phyloP scores from a whole-genome alignment of 2,888 invertebrate genomes.

The Eupsilia transversa region DNA sequence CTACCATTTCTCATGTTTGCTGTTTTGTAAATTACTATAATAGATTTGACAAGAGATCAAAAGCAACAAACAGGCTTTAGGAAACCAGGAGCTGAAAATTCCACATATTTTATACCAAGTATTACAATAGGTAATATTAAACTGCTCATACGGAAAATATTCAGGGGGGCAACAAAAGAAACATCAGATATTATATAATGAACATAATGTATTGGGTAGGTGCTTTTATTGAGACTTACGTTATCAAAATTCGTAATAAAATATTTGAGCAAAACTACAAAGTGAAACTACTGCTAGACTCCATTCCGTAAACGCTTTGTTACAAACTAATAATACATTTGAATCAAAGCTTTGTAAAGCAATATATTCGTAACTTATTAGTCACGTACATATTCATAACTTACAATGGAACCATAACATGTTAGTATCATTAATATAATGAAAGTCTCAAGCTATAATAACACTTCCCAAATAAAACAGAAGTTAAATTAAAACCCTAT shows the following conservation, averaged over 20 bases:
- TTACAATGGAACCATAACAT: background rate
- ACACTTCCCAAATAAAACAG: slow-evolving; percentile 1
- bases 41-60: background rate
- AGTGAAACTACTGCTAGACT: background rate
- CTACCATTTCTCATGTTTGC: background rate
- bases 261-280: slow-evolving; percentile 1
- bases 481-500: slow-evolving; percentile 17
- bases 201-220: background rate
- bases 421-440: background rate
- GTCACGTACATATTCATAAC: background rate
- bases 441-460: background rate
- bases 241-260: slow-evolving; percentile 1
- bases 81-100: background rate
- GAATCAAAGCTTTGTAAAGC: background rate
- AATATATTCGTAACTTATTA: background rate
- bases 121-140: too few species aligned
- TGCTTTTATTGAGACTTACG: background rate
- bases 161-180: background rate
- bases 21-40: background rate
- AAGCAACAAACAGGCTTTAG: background rate
- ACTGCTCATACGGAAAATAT: background rate
- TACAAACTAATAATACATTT: background rate
- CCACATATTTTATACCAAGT: background rate
- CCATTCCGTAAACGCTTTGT: background rate
- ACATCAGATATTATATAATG: background rate